Percentiles rank a stretch among this genome's conserved stretches.
These are phyloP conservation scores for Triplophysa tibetana DNA, from an alignment of 2,113 vertebrate species.

Conservation along the genomic window DNA sequence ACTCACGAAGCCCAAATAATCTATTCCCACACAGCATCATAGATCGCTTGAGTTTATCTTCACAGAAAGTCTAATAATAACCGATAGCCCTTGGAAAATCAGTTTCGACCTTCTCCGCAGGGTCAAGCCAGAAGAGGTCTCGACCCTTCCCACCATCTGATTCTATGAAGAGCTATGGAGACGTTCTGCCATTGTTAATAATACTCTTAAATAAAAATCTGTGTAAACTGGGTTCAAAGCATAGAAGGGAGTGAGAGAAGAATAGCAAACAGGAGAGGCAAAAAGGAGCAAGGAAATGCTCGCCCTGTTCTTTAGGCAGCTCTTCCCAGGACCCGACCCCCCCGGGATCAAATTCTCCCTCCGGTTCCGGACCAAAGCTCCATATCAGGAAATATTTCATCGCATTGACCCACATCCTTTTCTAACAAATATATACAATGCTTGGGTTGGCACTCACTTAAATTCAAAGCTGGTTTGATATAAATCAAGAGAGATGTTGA, in stretches of 20 bases:
- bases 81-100: slow-evolving; percentile 64
- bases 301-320: slow-evolving; percentile 61
- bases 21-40: slow-evolving; percentile 67
- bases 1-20: slow-evolving; percentile 40
- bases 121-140: slow-evolving; percentile 62
- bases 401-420: slow-evolving; percentile 52
- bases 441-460: not conserved
- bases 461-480: slow-evolving; percentile 39
- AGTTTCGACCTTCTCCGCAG: slow-evolving; percentile 54
- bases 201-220: slow-evolving; percentile 58
- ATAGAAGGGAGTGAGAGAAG: slow-evolving; percentile 52
- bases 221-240: slow-evolving; percentile 31
- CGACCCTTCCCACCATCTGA: slow-evolving; percentile 69
- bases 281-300: slow-evolving; percentile 39
- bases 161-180: slow-evolving; percentile 51
- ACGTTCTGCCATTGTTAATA: slow-evolving; percentile 48
- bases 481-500: slow-evolving; percentile 65
- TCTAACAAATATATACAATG: not conserved
- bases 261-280: not conserved
- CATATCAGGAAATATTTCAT: slow-evolving; percentile 52
- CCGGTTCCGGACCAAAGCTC: slow-evolving; percentile 52
- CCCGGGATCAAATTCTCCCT: slow-evolving; percentile 56
- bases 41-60: slow-evolving; percentile 53
- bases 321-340: slow-evolving; percentile 74
- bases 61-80: slow-evolving; percentile 65